Percentiles rank a stretch among this genome's conserved stretches.
Conservation (phyloP, 1,140 invertebrate genomes). For the Drosophila azteca region DNA sequence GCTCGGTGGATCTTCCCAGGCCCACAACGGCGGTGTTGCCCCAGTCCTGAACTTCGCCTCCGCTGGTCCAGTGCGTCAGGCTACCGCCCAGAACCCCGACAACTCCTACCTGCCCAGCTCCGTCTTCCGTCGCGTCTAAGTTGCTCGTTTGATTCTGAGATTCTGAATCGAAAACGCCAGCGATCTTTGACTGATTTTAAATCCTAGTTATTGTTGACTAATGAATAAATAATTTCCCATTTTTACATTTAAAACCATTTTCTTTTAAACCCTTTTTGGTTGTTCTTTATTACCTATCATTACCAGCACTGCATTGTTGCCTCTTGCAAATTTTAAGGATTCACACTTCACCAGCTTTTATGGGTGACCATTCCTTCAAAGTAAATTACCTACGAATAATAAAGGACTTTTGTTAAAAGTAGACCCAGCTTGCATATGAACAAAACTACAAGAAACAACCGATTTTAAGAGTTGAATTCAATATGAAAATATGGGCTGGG, state of each 20-base stretch:
- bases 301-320: too few relatives aligned
- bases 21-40: constrained; percentile 62
- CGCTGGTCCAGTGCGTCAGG: constrained; percentile 63
- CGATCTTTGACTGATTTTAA: constrained; percentile 75
- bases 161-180: constrained; percentile 46
- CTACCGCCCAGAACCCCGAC: constrained; percentile 56
- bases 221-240: constrained; percentile 73
- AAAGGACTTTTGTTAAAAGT: too few relatives aligned
- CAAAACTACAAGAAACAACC: too few relatives aligned
- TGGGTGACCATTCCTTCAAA: too few relatives aligned
- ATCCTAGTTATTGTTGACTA: constrained; percentile 79
- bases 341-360: too few relatives aligned
- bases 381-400: too few relatives aligned
- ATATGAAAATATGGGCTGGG: too few relatives aligned
- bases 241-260: constrained; percentile 48
- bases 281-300: too few relatives aligned
- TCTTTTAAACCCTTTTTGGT: background rate
- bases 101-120: constrained; percentile 75
- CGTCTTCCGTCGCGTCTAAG: constrained; percentile 76
- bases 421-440: too few relatives aligned
- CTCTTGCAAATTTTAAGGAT: too few relatives aligned
- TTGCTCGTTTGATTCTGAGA: constrained; percentile 38
- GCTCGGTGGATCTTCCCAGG: constrained; percentile 56
- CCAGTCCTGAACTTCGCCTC: constrained; percentile 78
- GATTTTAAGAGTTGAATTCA: too few relatives aligned